Percentiles rank a stretch among this genome's conserved stretches.
These are phyloP conservation scores for Phylloscopus trochiloides DNA, from an alignment of 2,113 vertebrate species.

Conservation along the genomic window DNA sequence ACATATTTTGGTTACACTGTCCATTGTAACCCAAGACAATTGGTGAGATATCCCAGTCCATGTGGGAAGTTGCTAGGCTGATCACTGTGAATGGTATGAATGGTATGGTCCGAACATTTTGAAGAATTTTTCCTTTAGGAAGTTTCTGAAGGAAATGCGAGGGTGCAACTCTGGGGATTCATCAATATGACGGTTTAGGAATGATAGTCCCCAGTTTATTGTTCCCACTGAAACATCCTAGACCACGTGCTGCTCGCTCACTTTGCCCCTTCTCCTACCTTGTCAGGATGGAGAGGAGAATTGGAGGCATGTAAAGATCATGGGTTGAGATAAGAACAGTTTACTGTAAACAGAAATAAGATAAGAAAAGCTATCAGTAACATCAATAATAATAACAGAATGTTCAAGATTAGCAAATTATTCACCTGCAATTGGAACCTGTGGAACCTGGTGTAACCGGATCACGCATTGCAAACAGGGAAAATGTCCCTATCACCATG, in stretches of 20 bases:
- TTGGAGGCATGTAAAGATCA: not conserved
- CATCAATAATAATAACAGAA: not conserved
- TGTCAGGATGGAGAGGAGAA: not conserved
- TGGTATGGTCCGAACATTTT: not conserved
- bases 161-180: fast-evolving
- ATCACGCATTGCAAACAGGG: fast-evolving
- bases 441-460: fast-evolving
- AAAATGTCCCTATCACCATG: not conserved
- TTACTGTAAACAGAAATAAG: not conserved
- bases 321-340: not conserved
- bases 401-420: not conserved
- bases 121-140: not conserved
- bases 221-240: not conserved
- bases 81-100: not conserved
- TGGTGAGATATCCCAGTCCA: not conserved
- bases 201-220: not conserved
- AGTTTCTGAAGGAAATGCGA: not conserved
- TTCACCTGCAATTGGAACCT: not conserved
- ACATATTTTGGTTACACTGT: not conserved
- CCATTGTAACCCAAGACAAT: too few species aligned
- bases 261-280: not conserved
- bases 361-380: not conserved
- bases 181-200: not conserved
- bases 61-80: not conserved
- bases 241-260: fast-evolving